Evolutionary conservation across 2,797 vertebrate genomes (phyloP), one percentile per base, ranked within the genome.

Genomic region (Cossypha caffra): DNA sequence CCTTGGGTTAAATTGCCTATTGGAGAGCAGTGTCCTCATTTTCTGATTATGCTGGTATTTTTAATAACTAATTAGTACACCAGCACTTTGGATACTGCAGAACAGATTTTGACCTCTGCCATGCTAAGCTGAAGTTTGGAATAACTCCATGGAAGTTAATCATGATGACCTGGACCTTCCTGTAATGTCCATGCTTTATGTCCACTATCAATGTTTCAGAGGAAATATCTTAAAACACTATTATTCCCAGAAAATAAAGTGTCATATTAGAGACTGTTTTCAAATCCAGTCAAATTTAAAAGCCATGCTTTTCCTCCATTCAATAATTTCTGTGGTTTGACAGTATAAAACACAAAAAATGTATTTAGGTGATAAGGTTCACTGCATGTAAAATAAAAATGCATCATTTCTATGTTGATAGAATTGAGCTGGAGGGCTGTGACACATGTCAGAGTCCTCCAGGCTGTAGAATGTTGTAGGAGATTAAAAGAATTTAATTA

Each of bases 41-140:
- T 93, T 75, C 54, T 90, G 81, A 76, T 88, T 87, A 45, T 62
- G 35, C 42, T 92, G 64, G 8, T 80, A 83, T 93, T 93, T 95
- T 94, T 77, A 92, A 89, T 83, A 89, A 75, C 72, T 85, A 62
- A 86, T 93, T 80, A 88, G 37, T 91, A 11, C 28, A 59, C 16
- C 42, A 71, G 72, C 16, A 48, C 50, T 86, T 90, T 23, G 47
- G 73, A 80, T 88, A 72, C 12, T 54, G 24, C 47, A 79, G 40
- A 88, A 61, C 47, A 77, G n/a, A 42, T 72, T 81, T 79, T 80
- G 37, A 74, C 31, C 45, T 81, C 6, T 83, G 43, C 40, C 51
- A 10, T 0, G 1, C 16, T 72, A 73, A 48, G 63, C 18, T 88
- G 71, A 80, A 69, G 35, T 55, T 47, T 89, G 80, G 33, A 92